A percentile compares a stretch with the other conserved stretches of the same genome.
phyloP scores from a whole-genome alignment of 2,797 vertebrate genomes.

The Limnodromus scolopaceus region DNA sequence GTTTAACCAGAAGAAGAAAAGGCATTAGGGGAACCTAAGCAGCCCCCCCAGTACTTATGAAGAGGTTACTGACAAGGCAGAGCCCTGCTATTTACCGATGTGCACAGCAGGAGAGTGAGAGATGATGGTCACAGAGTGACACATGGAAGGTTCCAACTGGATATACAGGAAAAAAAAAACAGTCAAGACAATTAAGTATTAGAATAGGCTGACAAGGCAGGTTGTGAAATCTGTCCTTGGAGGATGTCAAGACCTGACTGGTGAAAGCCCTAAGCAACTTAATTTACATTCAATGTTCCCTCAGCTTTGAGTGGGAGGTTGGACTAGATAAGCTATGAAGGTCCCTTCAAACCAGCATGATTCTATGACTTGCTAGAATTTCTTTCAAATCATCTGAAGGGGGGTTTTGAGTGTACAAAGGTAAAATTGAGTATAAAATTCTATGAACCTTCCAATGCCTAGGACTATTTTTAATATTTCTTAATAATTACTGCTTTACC shows the following conservation, averaged over 20 bases:
- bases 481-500: neutral
- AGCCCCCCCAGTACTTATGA: neutral
- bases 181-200: neutral
- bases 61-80: neutral
- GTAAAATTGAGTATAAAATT: neutral
- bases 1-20: neutral
- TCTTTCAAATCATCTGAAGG: neutral
- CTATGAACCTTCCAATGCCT: neutral
- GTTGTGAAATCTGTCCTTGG: neutral
- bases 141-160: neutral
- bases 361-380: neutral
- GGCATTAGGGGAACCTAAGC: neutral
- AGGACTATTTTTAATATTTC: neutral
- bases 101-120: neutral
- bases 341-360: neutral
- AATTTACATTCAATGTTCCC: neutral
- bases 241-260: neutral
- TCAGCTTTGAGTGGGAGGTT: neutral
- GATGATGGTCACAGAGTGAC: neutral
- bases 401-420: neutral
- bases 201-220: neutral
- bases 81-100: neutral
- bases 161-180: neutral
- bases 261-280: neutral
- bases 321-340: neutral